A percentile compares a stretch with the other conserved stretches of the same genome.
Conservation (phyloP, 1,140 invertebrate species). For the Oncopodura yosiiana region DNA sequence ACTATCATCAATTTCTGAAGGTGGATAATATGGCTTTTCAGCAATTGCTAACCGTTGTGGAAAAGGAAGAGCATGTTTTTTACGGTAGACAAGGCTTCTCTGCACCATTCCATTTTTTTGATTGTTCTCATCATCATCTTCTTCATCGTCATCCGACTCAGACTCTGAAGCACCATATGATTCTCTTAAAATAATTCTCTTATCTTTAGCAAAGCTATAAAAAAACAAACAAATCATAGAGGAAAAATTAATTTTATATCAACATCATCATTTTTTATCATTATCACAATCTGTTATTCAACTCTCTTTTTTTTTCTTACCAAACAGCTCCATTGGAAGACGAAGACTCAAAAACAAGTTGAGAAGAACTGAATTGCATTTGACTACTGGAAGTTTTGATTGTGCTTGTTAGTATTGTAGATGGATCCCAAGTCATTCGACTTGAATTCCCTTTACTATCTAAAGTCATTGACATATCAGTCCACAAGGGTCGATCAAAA, state of each 20-base stretch:
- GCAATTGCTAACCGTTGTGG: slow-evolving; percentile 15
- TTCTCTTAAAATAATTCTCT: slow-evolving; percentile 26
- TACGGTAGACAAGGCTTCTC: slow-evolving; percentile 18
- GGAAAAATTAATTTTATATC: not conserved
- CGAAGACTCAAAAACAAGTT: slow-evolving; percentile 16
- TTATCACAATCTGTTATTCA: not conserved
- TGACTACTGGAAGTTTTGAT: slow-evolving; percentile 13
- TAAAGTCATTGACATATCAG: slow-evolving; percentile 10
- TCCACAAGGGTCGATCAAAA: slow-evolving; percentile 31
- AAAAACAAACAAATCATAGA: not conserved
- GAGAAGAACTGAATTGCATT: slow-evolving; percentile 27
- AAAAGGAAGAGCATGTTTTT: slow-evolving; percentile 16
- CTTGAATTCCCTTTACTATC: slow-evolving; percentile 12
- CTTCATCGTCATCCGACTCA: slow-evolving; percentile 39
- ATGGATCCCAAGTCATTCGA: slow-evolving; percentile 32
- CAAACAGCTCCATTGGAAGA: slow-evolving; percentile 3
- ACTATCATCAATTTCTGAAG: slow-evolving; percentile 26
- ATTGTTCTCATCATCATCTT: slow-evolving; percentile 36
- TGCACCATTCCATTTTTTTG: slow-evolving; percentile 17
- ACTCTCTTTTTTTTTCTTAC: not conserved
- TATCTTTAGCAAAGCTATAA: slow-evolving; percentile 18
- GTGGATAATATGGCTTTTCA: slow-evolving; percentile 23
- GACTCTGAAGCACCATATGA: slow-evolving; percentile 35
- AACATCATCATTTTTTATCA: not conserved
- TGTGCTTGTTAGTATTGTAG: slow-evolving; percentile 9